Base-by-base conservation (phyloP, 2,888 invertebrate genomes). In the Hedya salicella region DNA sequence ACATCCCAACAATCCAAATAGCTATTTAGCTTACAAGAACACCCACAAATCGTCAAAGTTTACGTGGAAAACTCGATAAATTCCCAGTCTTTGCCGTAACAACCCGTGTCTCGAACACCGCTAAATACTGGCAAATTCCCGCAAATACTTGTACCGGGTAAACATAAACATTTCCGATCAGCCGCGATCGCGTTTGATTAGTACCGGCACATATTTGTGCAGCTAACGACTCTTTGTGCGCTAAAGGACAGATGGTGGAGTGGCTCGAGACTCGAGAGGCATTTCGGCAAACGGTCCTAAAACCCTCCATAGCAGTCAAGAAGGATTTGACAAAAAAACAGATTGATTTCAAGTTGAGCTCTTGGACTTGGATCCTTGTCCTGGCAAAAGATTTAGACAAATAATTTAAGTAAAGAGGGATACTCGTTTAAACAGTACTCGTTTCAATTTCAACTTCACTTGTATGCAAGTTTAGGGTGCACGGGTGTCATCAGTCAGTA, bases 71-170 rank as follows among this genome's bases (percentile, higher is more conserved):
- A 32, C 56, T 57, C 25, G 9, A 44, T 16, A 6, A n/a, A 21
- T 25, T 25, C 8, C 39, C n/a, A 32, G 30, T 56, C 42, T 42
- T 25, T 13, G 56, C 6, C 25, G 25, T 57, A 17, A 57, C 56
- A 57, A 57, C 44, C 44, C 36, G 50, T 50, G 32, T 16, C 16
- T 40, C 49, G 25, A 32, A 42, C 64, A 50, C 42, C 25, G 50
- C 65, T 65, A 65, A 65, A 65, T 46, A 59, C 59, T 13, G 17
- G 32, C 36, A 39, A 48, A 57, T 44, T 44, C 44, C 6, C 25
- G 42, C 30, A 56, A 63, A 64, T 64, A 64, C 52, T 52, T 52
- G 65, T 61, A 42, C 14, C n/a, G 16, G 21, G 59, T 52, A 59
- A 59, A 65, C 42, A 54, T 30, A 3, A 25, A 25, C 25, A 25